Conservation (phyloP, 2,797 vertebrate species). For the Heterohyrax brucei region DNA sequence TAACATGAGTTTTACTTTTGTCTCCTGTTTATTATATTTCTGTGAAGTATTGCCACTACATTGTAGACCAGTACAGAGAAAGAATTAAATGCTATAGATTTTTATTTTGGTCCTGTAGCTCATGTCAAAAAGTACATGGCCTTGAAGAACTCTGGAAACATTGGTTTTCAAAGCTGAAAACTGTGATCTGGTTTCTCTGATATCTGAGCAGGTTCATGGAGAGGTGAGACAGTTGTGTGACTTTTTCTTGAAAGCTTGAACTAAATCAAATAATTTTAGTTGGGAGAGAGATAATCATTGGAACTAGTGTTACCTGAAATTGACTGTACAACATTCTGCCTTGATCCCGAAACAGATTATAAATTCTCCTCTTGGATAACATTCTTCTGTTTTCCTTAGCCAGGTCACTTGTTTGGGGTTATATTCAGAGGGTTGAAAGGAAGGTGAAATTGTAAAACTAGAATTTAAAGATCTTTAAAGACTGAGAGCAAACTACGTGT, state of each 20-base stretch:
- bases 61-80: conserved; percentile 28
- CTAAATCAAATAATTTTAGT: conserved; percentile 54
- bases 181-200: neutral
- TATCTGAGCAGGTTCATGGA: conserved; percentile 40
- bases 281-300: conserved; percentile 50
- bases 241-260: conserved; percentile 48
- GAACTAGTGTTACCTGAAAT: conserved; percentile 52
- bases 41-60: conserved; percentile 33
- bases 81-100: conserved; percentile 30
- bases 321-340: neutral
- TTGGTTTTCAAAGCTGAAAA: conserved; percentile 58
- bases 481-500: conserved; percentile 19
- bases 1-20: conserved; percentile 60
- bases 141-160: neutral
- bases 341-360: conserved; percentile 4
- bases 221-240: neutral
- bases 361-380: neutral
- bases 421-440: neutral
- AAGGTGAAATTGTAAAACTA: conserved; percentile 54
- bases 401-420: conserved; percentile 15
- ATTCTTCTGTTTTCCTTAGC: conserved; percentile 13
- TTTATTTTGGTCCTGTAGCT: conserved; percentile 30
- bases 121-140: conserved; percentile 3
- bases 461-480: conserved; percentile 25
- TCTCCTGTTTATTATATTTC: conserved; percentile 33